Evolutionary conservation across 2,888 invertebrate species (phyloP).

Genomic region (Homarus gammarus): DNA sequence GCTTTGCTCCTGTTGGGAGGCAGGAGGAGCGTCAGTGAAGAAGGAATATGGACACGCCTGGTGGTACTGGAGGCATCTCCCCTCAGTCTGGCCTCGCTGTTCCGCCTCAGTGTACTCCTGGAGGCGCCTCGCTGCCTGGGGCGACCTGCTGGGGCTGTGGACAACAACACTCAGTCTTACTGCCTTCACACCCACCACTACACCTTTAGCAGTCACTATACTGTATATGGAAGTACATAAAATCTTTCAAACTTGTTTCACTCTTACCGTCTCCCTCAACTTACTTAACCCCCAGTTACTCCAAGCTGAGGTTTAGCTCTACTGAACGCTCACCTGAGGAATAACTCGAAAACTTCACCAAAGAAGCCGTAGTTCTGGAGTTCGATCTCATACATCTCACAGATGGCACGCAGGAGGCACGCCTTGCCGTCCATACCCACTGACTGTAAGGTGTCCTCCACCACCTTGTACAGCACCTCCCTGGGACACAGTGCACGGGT

Average conservation of each 20-base stretch:
- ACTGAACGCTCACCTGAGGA: conserved; percentile 84
- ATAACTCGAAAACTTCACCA: conserved; percentile 89
- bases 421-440: conserved; percentile 91
- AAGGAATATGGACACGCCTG: conserved; percentile 23
- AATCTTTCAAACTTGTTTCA: too few species aligned
- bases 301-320: too few species aligned
- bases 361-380: conserved; percentile 86
- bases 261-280: too few species aligned
- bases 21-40: background rate
- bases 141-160: conserved; percentile 12
- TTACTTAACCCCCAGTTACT: too few species aligned
- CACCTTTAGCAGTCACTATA: too few species aligned
- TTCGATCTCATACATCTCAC: conserved; percentile 90
- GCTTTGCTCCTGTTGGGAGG: too few species aligned
- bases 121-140: background rate
- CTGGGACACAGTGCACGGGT: conserved; percentile 79
- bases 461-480: conserved; percentile 87
- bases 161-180: background rate
- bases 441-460: conserved; percentile 89
- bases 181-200: too few species aligned
- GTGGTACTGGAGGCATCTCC: background rate
- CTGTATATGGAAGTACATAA: too few species aligned
- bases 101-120: conserved; percentile 15
- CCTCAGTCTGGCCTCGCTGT: background rate
- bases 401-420: conserved; percentile 89